phyloP scores from a whole-genome alignment of 2,888 invertebrate genomes.

The Lepidocyrtinus sp. region DNA sequence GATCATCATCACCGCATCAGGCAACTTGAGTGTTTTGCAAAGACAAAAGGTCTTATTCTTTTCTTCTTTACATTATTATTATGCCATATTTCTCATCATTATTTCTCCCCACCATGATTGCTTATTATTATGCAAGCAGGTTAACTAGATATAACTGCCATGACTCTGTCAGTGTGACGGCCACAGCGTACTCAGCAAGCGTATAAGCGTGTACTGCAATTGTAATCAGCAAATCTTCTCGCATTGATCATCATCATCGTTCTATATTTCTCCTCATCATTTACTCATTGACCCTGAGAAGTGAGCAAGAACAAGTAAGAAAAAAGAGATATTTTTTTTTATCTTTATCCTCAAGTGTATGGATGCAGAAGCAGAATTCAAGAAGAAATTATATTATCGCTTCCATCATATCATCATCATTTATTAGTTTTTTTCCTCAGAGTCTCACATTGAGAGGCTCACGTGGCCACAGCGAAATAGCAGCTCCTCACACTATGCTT shows the following conservation, averaged over 20 bases:
- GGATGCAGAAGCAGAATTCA: not conserved
- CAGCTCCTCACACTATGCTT: not conserved
- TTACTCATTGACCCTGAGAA: slow-evolving; percentile 34
- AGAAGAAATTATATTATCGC: slow-evolving; percentile 19
- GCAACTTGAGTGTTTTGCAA: no score
- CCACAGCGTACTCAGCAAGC: not conserved
- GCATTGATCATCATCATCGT: slow-evolving; percentile 14
- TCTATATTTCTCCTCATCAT: not conserved
- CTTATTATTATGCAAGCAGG: slow-evolving; percentile 38
- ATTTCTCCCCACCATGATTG: not conserved
- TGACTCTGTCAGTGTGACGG: slow-evolving; percentile 11
- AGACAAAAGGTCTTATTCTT: not conserved
- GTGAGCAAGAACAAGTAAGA: slow-evolving; percentile 17
- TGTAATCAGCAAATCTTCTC: slow-evolving; percentile 26
- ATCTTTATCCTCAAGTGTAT: not conserved
- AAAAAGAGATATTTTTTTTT: not conserved
- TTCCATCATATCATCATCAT: not conserved
- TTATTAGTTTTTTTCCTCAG: not conserved
- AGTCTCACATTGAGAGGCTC: not conserved
- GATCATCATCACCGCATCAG: not conserved
- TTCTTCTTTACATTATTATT: not conserved
- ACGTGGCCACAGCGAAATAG: not conserved
- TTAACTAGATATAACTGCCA: slow-evolving; percentile 20
- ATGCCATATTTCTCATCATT: not conserved
- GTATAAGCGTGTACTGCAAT: not conserved